Conservation (phyloP, 2,888 invertebrate species). For the Xiphydria camelus region DNA sequence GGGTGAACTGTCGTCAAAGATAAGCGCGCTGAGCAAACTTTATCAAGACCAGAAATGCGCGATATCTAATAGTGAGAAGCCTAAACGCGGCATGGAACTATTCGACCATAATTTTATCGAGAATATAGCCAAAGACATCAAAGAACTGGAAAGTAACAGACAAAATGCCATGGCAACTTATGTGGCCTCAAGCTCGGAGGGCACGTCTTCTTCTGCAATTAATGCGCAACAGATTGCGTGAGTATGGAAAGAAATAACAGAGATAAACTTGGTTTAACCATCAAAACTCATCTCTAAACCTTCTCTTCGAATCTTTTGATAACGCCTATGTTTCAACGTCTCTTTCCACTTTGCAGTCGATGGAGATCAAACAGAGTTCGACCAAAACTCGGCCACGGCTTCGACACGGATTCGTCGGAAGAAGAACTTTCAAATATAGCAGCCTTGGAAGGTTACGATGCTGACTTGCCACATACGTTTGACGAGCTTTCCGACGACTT, state of each 20-base stretch:
- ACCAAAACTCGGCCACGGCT: conserved; percentile 32
- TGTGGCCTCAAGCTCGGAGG: conserved; percentile 32
- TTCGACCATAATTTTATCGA: background rate
- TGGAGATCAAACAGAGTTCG: conserved; percentile 17
- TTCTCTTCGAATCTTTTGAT: too few species aligned
- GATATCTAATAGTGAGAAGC: conserved; percentile 8
- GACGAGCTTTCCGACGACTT: background rate
- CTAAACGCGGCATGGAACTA: conserved; percentile 15
- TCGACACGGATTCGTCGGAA: conserved; percentile 35
- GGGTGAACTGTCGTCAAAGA: conserved; percentile 27
- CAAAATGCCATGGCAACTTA: conserved; percentile 26
- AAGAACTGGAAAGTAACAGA: background rate
- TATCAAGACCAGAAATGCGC: conserved; percentile 27
- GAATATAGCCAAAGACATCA: background rate
- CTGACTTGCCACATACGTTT: conserved; percentile 9
- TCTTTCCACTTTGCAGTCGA: background rate
- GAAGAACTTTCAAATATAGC: too few species aligned
- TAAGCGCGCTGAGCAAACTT: conserved; percentile 33
- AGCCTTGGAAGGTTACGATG: conserved; percentile 10
- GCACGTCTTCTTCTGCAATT: conserved; percentile 15
- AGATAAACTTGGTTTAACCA: too few species aligned
- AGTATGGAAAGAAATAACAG: too few species aligned
- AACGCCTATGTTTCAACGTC: too few species aligned
- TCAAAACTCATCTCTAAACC: too few species aligned
- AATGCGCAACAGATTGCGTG: too few species aligned